Evolutionary conservation across 2,888 invertebrate species (phyloP), one percentile per base, ranked within the genome.

Genomic region (Leptura quadrifasciata): DNA sequence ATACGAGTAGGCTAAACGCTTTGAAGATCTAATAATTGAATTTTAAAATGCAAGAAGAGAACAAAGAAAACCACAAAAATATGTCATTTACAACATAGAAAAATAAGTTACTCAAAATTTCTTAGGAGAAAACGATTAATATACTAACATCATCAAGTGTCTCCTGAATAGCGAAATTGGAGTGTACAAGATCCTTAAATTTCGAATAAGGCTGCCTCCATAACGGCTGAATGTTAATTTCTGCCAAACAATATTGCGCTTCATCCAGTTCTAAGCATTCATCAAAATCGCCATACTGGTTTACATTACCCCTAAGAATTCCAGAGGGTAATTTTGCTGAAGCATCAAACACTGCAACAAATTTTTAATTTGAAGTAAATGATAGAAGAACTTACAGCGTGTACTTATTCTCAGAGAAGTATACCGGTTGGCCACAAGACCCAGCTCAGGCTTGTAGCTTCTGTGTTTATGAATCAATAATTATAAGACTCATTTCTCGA

Each of bases 211-310:
- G 75, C 3, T 87, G 82, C 2, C 86, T 85, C 82, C 86, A 84
- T n/a, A 87, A 82, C 63, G 86, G 78, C 81, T 86, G 87, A 67
- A 92, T 82, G 82, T 91, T 89, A 67, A 94, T 87, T 63, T 91
- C 92, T 2, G 92, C 92, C 65, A 94, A 90, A 85, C 94, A 94
- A 86, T 94, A 94, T 85, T 93, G 81, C 1, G 83, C 86, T 81
- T 82, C 85, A 85, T 87, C 84, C 39, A 92, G 86, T 80, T 89
- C 89, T 76, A 94, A 88, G 85, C 94, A 94, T 85, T 94, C 93
- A 88, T 94, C 94, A 82, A 92, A 94, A 88, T 94, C 94, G 0
- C 94, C 94, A 67, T 92, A 92, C 82, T 94, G 94, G 88, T 94
- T 94, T 6, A 91, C 91, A 82, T 94, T 94, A 10, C 94, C 94